Percentiles rank a stretch among this genome's conserved stretches.
Evolutionary conservation across 2,113 vertebrate species (phyloP).

Genomic region (Mastomys coucha): DNA sequence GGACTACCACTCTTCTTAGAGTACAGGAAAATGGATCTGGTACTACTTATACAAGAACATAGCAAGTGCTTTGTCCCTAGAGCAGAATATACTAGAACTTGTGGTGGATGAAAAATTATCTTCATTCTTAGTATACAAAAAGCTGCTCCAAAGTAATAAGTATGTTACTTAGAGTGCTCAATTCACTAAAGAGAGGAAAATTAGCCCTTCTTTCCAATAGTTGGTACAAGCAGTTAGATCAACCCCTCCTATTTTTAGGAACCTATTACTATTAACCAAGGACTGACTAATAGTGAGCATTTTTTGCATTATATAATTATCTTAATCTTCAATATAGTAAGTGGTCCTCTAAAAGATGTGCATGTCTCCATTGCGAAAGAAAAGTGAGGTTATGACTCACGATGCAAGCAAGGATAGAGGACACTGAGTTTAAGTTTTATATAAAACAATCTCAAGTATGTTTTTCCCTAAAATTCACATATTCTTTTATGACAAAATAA

Average conservation of each 20-base stretch:
- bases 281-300: not conserved
- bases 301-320: not conserved
- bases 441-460: slow-evolving; percentile 26
- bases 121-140: slow-evolving; percentile 42
- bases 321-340: slow-evolving; percentile 27
- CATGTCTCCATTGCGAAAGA: slow-evolving; percentile 20
- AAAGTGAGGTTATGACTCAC: slow-evolving; percentile 11
- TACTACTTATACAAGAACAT: not conserved
- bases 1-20: not conserved
- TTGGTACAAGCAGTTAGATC: not conserved
- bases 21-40: not conserved
- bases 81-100: not conserved
- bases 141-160: not conserved
- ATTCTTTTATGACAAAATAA: slow-evolving; percentile 7
- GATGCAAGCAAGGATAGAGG: slow-evolving; percentile 34
- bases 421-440: slow-evolving; percentile 10
- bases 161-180: not conserved
- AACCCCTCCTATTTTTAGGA: not conserved
- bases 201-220: not conserved
- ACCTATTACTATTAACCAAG: not conserved
- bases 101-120: slow-evolving; percentile 1
- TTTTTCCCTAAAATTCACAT: not conserved
- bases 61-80: not conserved
- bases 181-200: slow-evolving; percentile 37
- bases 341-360: not conserved